Conservation (phyloP, 2,113 vertebrate genomes). For the Ptychochromis oligacanthus region DNA sequence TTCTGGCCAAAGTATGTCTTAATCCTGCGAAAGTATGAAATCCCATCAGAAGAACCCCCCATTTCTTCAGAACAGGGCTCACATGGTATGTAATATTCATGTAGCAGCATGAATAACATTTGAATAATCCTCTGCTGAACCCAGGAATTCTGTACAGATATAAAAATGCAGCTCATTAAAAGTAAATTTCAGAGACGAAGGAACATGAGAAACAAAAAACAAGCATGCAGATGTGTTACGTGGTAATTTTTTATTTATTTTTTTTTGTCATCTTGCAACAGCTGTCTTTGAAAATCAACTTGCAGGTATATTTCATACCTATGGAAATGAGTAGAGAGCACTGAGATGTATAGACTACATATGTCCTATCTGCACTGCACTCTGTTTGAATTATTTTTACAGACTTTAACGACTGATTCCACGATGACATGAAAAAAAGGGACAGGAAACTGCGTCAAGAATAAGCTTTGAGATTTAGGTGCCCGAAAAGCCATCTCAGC, state of each 20-base stretch:
- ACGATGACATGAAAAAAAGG: conserved; percentile 21
- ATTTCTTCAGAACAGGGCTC: not conserved
- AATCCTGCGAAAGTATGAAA: conserved; percentile 43
- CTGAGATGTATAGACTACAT: conserved; percentile 23
- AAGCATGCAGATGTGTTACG: not conserved
- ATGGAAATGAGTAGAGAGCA: not conserved
- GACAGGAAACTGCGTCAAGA: conserved; percentile 29
- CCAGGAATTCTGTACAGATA: conserved; percentile 35
- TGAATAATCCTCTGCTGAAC: conserved; percentile 71
- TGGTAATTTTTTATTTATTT: not conserved
- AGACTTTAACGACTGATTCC: conserved; percentile 3
- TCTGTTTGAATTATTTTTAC: conserved; percentile 14
- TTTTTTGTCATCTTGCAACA: conserved; percentile 14
- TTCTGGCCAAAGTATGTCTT: conserved; percentile 12
- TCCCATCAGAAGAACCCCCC: conserved; percentile 28
- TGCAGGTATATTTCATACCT: not conserved
- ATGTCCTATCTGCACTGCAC: conserved; percentile 1
- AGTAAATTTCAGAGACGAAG: conserved; percentile 2
- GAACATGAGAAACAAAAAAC: not conserved
- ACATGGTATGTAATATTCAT: conserved; percentile 46
- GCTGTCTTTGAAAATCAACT: conserved; percentile 1
- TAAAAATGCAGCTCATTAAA: conserved; percentile 29
- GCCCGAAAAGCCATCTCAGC: conserved; percentile 47
- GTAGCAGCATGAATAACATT: conserved; percentile 58
- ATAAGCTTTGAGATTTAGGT: conserved; percentile 50